These are phyloP conservation scores for Saccostrea echinata DNA, from an alignment of 1,140 invertebrate genomes.

Conservation along the genomic window DNA sequence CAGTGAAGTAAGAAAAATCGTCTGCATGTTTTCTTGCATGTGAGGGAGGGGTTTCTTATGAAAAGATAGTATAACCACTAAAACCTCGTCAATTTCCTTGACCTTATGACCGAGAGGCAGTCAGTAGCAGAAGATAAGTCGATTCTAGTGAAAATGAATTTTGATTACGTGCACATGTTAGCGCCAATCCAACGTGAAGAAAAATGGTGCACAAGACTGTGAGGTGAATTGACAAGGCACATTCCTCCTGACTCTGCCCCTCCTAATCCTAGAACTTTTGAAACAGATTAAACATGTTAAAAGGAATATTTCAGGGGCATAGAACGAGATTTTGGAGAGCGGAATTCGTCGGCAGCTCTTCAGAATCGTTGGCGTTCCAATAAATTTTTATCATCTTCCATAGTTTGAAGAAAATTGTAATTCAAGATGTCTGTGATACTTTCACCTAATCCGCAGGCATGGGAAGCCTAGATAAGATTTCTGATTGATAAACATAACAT, in stretches of 20 bases:
- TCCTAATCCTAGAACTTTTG: not conserved
- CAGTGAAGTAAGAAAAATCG: not conserved
- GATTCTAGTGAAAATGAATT: constrained; percentile 31
- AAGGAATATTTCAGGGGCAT: not conserved
- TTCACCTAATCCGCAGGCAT: constrained; percentile 30
- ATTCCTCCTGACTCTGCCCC: not conserved
- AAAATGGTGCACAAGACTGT: not conserved
- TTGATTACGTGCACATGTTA: constrained; percentile 28
- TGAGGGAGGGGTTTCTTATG: constrained; percentile 9
- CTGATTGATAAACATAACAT: not conserved
- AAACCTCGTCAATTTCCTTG: constrained; percentile 27
- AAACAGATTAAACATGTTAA: constrained; percentile 1
- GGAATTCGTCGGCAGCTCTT: constrained; percentile 19
- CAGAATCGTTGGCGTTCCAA: constrained; percentile 4
- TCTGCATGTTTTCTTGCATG: not conserved
- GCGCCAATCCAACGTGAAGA: constrained; percentile 1
- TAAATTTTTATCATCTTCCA: constrained; percentile 16
- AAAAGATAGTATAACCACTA: constrained; percentile 17
- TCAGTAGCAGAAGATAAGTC: constrained; percentile 26
- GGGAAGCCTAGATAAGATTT: constrained; percentile 2
- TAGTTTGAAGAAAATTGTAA: constrained; percentile 8
- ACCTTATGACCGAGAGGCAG: not conserved
- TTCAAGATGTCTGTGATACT: not conserved
- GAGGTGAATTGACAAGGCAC: constrained; percentile 1
- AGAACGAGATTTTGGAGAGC: not conserved